Evolutionary conservation across 2,113 vertebrate genomes (phyloP).

Genomic region (Microcebus tavaratra): DNA sequence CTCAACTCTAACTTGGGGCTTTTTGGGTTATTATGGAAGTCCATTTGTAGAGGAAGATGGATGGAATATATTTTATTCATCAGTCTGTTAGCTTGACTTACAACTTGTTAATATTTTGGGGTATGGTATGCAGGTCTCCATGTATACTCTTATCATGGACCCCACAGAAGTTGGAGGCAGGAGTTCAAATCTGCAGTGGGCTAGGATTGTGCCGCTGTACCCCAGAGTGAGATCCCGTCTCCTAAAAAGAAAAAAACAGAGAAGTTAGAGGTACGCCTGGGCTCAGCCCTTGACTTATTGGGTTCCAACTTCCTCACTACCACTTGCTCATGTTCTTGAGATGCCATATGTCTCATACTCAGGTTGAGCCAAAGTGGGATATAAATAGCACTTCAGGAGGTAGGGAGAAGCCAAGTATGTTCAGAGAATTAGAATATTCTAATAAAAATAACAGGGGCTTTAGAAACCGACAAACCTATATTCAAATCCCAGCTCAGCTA

Average conservation of each 20-base stretch:
- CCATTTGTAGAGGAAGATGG: background rate
- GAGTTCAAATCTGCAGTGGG: no score
- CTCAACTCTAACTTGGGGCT: background rate
- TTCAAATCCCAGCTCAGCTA: background rate
- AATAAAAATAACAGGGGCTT: slow-evolving; percentile 30
- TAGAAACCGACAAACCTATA: background rate
- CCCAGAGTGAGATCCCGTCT: no score
- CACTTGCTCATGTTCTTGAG: background rate
- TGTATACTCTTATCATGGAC: background rate
- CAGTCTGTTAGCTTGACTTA: background rate
- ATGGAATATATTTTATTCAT: background rate
- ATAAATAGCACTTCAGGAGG: background rate
- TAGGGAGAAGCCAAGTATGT: background rate
- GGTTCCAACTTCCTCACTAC: background rate
- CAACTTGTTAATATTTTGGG: background rate
- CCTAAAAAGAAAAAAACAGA: no score
- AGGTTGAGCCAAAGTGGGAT: background rate
- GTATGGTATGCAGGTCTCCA: accelerated
- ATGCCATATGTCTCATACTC: background rate
- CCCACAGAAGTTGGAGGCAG: background rate
- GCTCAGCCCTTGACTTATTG: background rate
- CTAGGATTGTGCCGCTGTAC: no score
- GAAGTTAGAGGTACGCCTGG: background rate
- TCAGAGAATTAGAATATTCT: background rate
- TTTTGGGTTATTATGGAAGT: background rate